These are phyloP conservation scores for Rostratula benghalensis DNA, from an alignment of 2,113 vertebrate species.

Conservation along the genomic window DNA sequence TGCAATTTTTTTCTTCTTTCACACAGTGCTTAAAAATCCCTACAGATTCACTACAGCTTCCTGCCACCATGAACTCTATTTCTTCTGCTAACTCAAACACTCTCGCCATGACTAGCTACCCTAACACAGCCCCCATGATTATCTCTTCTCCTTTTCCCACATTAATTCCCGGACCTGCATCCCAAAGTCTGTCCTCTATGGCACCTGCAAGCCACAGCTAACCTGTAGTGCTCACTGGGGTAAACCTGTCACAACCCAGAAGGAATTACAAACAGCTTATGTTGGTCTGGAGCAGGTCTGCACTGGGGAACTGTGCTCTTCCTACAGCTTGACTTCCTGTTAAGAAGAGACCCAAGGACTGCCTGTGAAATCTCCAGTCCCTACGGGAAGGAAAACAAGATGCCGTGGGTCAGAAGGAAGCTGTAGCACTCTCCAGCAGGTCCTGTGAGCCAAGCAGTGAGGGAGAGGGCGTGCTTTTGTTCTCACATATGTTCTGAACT, in stretches of 20 bases:
- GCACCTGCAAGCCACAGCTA: background rate
- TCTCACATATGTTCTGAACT: background rate
- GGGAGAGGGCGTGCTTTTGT: fast-evolving
- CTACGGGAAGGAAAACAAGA: background rate
- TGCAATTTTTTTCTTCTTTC: background rate
- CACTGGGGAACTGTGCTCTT: background rate
- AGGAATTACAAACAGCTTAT: background rate
- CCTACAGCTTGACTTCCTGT: background rate
- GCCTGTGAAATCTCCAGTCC: background rate
- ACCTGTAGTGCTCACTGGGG: fast-evolving
- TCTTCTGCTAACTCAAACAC: background rate
- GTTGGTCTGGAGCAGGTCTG: background rate
- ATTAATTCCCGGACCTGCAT: background rate
- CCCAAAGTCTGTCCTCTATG: background rate
- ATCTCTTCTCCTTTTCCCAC: background rate
- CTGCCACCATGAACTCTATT: background rate
- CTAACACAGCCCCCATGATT: fast-evolving
- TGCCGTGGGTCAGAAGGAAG: background rate
- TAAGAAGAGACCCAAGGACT: background rate
- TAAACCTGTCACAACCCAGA: background rate
- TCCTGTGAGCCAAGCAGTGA: background rate
- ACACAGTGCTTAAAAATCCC: background rate
- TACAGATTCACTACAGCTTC: background rate
- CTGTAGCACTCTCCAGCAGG: background rate
- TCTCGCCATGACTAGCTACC: background rate